Evolutionary conservation across 2,797 vertebrate species (phyloP).

Genomic region (Poecilia gillii): DNA sequence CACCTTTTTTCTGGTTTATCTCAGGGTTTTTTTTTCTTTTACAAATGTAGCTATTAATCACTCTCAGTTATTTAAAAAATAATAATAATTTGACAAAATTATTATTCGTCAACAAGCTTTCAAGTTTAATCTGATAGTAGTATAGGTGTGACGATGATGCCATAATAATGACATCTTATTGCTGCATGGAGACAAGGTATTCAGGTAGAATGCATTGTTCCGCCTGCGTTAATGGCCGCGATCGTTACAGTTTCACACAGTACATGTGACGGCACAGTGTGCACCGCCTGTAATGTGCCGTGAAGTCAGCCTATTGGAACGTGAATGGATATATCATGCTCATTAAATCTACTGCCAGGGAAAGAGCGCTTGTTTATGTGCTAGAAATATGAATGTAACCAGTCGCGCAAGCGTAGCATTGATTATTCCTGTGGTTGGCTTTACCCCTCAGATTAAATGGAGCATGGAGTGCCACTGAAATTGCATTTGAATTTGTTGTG

Average conservation of each 20-base stretch:
- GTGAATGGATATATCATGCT: conserved; percentile 58
- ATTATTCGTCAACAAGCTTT: background rate
- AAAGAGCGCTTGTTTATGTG: conserved; percentile 53
- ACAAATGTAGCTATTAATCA: background rate
- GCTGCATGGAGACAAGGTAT: conserved; percentile 52
- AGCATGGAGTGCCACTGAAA: conserved; percentile 18
- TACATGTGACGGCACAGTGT: conserved; percentile 16
- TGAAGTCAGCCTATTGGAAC: conserved; percentile 44
- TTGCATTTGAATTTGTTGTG: conserved; percentile 3
- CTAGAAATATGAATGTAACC: conserved; percentile 37
- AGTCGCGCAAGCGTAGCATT: conserved; percentile 22
- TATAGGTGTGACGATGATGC: background rate
- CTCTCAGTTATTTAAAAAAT: background rate
- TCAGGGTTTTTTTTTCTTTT: background rate
- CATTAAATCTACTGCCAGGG: conserved; percentile 69
- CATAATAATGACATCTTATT: background rate
- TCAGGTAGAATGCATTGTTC: conserved; percentile 53
- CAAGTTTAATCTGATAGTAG: background rate
- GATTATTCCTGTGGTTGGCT: conserved; percentile 14
- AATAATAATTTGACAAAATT: background rate
- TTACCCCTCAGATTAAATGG: conserved; percentile 35
- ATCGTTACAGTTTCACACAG: conserved; percentile 37
- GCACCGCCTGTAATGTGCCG: conserved; percentile 27
- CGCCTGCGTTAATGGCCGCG: conserved; percentile 43
- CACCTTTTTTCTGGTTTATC: background rate